Percentiles rank a stretch among this genome's conserved stretches.
Conservation (phyloP, 2,888 invertebrate genomes). For the Molorchus minor region DNA sequence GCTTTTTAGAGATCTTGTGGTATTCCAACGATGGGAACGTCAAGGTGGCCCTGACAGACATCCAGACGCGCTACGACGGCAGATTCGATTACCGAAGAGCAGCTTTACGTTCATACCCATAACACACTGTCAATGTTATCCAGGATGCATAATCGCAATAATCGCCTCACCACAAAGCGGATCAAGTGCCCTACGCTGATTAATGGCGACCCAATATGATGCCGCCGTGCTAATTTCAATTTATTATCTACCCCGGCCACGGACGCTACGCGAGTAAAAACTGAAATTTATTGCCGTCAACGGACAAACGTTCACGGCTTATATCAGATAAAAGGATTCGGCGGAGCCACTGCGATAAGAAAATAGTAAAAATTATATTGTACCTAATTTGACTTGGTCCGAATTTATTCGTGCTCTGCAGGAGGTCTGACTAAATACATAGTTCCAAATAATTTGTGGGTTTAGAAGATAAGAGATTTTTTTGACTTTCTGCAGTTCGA, state of each 20-base stretch:
- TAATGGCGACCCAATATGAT: constrained; percentile 58
- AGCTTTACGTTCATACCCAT: constrained; percentile 39
- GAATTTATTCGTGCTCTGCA: constrained; percentile 9
- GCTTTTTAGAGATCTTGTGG: too few species aligned
- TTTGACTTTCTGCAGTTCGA: too few species aligned
- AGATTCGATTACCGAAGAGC: constrained; percentile 36
- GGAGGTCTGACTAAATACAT: too few species aligned
- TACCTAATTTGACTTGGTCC: too few species aligned
- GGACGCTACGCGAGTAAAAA: constrained; percentile 30
- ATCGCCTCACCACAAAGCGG: constrained; percentile 55
- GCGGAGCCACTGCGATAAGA: constrained; percentile 12
- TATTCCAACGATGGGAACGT: constrained; percentile 20
- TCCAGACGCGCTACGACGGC: constrained; percentile 16
- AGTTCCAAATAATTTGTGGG: too few species aligned
- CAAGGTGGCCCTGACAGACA: constrained; percentile 20
- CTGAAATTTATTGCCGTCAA: constrained; percentile 34
- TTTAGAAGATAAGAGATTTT: too few species aligned
- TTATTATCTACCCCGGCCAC: constrained; percentile 45
- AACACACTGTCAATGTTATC: constrained; percentile 38
- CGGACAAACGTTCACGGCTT: constrained; percentile 14
- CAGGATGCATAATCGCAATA: constrained; percentile 47
- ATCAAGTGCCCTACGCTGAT: constrained; percentile 52
- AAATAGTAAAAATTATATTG: constrained; percentile 22
- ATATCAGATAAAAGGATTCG: constrained; percentile 22
- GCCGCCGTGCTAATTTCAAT: constrained; percentile 52